Evolutionary conservation across 2,888 invertebrate genomes (phyloP).

Genomic region (Caenorhabditis virilis): DNA sequence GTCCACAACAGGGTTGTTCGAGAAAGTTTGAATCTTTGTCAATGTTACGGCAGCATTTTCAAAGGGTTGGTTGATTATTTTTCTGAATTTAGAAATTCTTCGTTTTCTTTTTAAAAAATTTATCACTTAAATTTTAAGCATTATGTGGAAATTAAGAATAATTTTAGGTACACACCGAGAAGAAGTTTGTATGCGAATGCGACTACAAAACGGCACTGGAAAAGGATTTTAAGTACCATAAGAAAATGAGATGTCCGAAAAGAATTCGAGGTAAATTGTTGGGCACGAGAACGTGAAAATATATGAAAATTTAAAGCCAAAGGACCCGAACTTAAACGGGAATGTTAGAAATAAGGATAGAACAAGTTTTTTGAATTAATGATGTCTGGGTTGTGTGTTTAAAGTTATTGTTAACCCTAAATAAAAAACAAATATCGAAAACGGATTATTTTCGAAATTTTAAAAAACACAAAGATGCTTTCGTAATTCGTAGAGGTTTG

Average conservation of each 20-base stretch:
- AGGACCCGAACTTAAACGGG: no score
- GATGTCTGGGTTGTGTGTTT: not conserved
- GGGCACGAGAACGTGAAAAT: no score
- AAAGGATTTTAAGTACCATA: constrained; percentile 39
- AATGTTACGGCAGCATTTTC: constrained; percentile 31
- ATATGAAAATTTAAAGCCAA: no score
- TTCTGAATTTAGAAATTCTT: no score
- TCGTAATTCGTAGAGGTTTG: no score
- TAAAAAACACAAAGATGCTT: no score
- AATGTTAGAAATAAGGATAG: constrained; percentile 10
- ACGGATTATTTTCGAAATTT: no score
- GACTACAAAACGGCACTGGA: constrained; percentile 24
- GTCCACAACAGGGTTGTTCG: constrained; percentile 20
- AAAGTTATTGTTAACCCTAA: no score
- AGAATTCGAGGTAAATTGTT: no score
- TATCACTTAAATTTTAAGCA: not conserved
- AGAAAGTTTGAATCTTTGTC: constrained; percentile 24
- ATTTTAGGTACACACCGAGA: constrained; percentile 28
- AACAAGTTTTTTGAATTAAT: no score
- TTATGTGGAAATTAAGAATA: not conserved
- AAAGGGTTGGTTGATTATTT: constrained; percentile 4
- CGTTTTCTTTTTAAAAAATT: not conserved
- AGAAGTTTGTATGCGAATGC: constrained; percentile 33
- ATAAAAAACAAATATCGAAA: not conserved
- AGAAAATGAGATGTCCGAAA: constrained; percentile 27